Conservation (phyloP, 2,113 vertebrate species). For the Aspiorhynchus laticeps region DNA sequence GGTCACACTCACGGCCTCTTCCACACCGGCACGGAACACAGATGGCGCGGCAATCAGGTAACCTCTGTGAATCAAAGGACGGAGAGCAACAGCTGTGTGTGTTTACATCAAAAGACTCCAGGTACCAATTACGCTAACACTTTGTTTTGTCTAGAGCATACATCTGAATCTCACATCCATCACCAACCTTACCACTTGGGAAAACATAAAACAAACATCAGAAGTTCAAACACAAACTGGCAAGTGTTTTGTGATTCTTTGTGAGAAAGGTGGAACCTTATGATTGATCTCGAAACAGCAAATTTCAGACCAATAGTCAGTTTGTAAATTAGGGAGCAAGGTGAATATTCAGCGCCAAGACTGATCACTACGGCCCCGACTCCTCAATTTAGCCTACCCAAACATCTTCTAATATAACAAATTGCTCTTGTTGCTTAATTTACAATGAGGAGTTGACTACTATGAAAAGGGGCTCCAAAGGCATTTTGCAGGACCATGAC, state of each 20-base stretch:
- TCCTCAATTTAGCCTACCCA: conserved; percentile 7
- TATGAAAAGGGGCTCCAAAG: neutral
- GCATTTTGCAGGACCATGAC: neutral
- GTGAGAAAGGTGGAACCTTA: neutral
- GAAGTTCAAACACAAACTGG: neutral
- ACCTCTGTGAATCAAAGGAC: conserved; percentile 75
- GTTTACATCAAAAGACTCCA: conserved; percentile 24
- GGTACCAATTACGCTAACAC: conserved; percentile 32
- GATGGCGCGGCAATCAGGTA: conserved; percentile 89
- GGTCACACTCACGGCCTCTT: conserved; percentile 88
- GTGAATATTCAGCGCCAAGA: neutral
- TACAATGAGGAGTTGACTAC: neutral
- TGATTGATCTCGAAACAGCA: neutral
- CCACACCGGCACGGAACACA: conserved; percentile 84
- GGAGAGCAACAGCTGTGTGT: neutral
- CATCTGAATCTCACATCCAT: conserved; percentile 17
- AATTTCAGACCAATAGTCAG: neutral
- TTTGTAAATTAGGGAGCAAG: neutral
- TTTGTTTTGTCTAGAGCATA: conserved; percentile 7
- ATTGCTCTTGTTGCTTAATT: neutral
- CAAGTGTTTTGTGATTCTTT: conserved; percentile 3
- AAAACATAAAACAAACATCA: neutral
- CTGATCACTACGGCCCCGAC: neutral
- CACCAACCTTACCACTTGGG: neutral
- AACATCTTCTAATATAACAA: neutral